Base-by-base conservation (phyloP, 2,113 vertebrate species). In the Heterocephalus glaber region DNA sequence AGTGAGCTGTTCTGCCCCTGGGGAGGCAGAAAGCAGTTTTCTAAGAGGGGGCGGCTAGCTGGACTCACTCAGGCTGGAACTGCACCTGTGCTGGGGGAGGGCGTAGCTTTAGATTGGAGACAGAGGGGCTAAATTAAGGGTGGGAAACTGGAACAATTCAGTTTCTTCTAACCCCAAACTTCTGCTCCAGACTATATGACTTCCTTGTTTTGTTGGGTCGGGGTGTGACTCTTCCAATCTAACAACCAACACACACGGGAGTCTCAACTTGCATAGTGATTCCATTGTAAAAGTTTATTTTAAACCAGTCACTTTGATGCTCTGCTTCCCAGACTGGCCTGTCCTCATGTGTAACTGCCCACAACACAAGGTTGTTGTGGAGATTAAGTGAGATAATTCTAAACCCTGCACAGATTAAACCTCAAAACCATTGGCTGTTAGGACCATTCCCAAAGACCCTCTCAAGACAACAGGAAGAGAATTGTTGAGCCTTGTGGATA, bases 1-100 rank as follows among this genome's bases (percentile, higher is more conserved):
- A 92, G 68, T 85, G 81, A 91, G 92, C 79, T 96, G 74, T 87
- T 94, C 8, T 84, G 86, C 74, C 63, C 92, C 81, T 87, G 61
- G 93, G 93, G 94, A 94, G 68, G n/a, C 5, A 72, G 90, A 88
- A 90, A 44, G n/a, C 60, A 66, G 49, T 88, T 79, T 88, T 83
- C 94, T 74, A 35, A 70, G 89, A 84, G 95, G 44, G 85, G 82
- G 61, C 4, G 68, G 65, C 61, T 74, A 70, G 65, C 47, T 82
- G 47, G 24, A 60, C 65, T 82, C 28, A 60, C 65, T 82, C 28
- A 49, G 79, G 89, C 49, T 76, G 70, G 52, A 87, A 41, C 44
- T 52, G 19, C 33, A 86, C 93, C 79, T 84, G 83, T 41, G 11
- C 22, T 84, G 63, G 54, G 54, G 74, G 44, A 54, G 54, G 85